phyloP scores from a whole-genome alignment of 37 sponge, comb jelly and placozoan genomes.

The Chondrilla cf. caribensis region DNA sequence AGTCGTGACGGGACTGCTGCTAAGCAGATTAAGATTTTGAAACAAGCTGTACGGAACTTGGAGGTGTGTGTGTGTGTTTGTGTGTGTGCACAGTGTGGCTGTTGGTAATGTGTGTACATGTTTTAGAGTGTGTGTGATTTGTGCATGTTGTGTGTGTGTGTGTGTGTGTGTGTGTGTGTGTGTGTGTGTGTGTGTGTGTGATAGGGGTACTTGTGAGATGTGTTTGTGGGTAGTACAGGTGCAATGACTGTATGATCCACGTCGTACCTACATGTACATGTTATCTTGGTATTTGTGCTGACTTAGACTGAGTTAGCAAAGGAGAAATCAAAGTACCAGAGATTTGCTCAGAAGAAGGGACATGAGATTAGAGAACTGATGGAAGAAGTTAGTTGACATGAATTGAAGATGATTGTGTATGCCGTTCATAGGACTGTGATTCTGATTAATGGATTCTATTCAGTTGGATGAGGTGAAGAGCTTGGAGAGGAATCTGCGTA shows the following conservation, averaged over 20 bases:
- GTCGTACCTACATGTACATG: not conserved
- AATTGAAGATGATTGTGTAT: too few relatives aligned
- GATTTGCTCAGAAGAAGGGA: constrained; percentile 48
- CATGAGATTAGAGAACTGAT: constrained; percentile 55
- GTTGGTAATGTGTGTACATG: constrained; percentile 12
- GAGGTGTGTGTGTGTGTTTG: constrained; percentile 50
- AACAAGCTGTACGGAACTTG: constrained; percentile 61
- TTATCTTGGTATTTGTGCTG: not conserved
- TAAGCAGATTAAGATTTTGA: constrained; percentile 58
- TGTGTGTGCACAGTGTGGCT: not conserved
- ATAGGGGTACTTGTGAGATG: not conserved
- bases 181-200: constrained; percentile 3
- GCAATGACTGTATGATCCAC: not conserved
- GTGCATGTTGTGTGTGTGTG: constrained; percentile 24
- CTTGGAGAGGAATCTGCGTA: constrained; percentile 60
- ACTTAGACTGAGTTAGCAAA: constrained; percentile 64
- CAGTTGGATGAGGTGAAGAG: constrained; percentile 74
- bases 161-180: constrained; percentile 25
- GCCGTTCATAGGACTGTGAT: not conserved
- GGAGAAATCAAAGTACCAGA: constrained; percentile 73
- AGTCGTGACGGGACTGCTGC: constrained; percentile 11
- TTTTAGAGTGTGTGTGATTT: constrained; percentile 10
- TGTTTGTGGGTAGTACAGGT: not conserved
- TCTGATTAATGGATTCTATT: not conserved
- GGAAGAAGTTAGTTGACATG: constrained; percentile 84